phyloP scores from a whole-genome alignment of 2,888 invertebrate genomes.

The Himalopsyche anomala region DNA sequence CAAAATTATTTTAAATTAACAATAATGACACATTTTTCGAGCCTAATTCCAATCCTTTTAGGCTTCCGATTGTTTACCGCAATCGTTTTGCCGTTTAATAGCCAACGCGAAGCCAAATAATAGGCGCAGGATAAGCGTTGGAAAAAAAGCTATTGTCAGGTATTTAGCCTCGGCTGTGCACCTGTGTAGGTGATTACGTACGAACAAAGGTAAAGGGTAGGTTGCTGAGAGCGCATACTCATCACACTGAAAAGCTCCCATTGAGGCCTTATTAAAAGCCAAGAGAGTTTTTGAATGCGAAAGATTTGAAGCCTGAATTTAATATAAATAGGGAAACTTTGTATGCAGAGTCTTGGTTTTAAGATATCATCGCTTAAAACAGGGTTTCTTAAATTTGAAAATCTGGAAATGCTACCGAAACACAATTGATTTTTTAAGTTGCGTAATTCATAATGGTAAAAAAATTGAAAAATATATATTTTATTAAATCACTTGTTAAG shows the following conservation, averaged over 20 bases:
- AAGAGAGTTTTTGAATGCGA: slow-evolving; percentile 55
- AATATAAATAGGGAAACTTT: slow-evolving; percentile 39
- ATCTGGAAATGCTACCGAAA: no score
- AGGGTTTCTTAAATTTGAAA: no score
- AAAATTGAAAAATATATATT: no score
- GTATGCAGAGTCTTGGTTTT: neutral
- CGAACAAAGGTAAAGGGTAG: slow-evolving; percentile 59
- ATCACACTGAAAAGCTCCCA: slow-evolving; percentile 55
- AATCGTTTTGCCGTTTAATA: slow-evolving; percentile 62
- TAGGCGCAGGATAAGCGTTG: slow-evolving; percentile 53
- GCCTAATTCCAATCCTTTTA: slow-evolving; percentile 61
- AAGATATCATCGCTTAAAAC: no score
- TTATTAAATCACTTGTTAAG: no score
- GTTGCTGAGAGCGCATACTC: slow-evolving; percentile 57
- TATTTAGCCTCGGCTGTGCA: slow-evolving; percentile 55
- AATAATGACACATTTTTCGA: slow-evolving; percentile 64
- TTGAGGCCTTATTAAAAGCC: slow-evolving; percentile 63
- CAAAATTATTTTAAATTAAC: slow-evolving; percentile 65
- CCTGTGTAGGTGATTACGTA: slow-evolving; percentile 61
- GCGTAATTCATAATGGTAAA: no score
- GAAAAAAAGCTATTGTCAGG: slow-evolving; percentile 63
- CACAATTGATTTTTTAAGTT: no score
- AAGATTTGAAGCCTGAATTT: slow-evolving; percentile 56
- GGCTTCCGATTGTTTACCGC: slow-evolving; percentile 63
- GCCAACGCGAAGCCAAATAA: slow-evolving; percentile 62